Conservation (phyloP, 2,888 invertebrate species). For the Scaeva pyrastri region DNA sequence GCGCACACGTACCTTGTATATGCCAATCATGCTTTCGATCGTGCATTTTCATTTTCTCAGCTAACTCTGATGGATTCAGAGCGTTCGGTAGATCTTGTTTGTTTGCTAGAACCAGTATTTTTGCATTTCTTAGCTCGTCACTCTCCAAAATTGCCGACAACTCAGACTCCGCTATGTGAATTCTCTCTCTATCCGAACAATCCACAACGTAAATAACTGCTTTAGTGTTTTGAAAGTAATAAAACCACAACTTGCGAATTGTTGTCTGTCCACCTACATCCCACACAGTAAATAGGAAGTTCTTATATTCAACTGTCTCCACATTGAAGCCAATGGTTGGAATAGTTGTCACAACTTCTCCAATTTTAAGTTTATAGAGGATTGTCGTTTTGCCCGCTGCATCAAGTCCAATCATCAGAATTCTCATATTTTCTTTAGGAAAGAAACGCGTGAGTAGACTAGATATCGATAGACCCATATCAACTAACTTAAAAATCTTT, state of each 20-base stretch:
- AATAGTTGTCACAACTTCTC: constrained; percentile 78
- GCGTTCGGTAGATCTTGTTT: constrained; percentile 80
- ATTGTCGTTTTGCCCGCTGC: constrained; percentile 82
- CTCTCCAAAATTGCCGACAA: constrained; percentile 78
- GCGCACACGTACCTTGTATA: constrained; percentile 77
- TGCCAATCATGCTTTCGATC: constrained; percentile 77
- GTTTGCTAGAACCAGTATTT: constrained; percentile 79
- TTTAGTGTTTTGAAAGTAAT: constrained; percentile 79
- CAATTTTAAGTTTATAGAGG: constrained; percentile 80
- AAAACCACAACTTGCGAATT: constrained; percentile 80
- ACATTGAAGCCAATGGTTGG: constrained; percentile 82
- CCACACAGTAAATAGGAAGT: constrained; percentile 80
- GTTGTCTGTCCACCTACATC: constrained; percentile 81
- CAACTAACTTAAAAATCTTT: neutral
- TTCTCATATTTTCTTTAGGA: constrained; percentile 78
- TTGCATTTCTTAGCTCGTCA: constrained; percentile 77
- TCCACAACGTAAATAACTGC: constrained; percentile 81
- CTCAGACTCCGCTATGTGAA: constrained; percentile 78
- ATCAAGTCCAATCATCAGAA: constrained; percentile 81
- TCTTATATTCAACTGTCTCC: constrained; percentile 80
- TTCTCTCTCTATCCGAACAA: constrained; percentile 78
- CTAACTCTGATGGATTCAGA: constrained; percentile 74
- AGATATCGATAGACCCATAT: constrained; percentile 79
- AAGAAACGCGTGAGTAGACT: constrained; percentile 77
- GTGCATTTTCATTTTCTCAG: constrained; percentile 74